A percentile compares a stretch with the other conserved stretches of the same genome.
phyloP scores from a whole-genome alignment of 2,888 invertebrate genomes.

The Thecocarcelia acutangulata region DNA sequence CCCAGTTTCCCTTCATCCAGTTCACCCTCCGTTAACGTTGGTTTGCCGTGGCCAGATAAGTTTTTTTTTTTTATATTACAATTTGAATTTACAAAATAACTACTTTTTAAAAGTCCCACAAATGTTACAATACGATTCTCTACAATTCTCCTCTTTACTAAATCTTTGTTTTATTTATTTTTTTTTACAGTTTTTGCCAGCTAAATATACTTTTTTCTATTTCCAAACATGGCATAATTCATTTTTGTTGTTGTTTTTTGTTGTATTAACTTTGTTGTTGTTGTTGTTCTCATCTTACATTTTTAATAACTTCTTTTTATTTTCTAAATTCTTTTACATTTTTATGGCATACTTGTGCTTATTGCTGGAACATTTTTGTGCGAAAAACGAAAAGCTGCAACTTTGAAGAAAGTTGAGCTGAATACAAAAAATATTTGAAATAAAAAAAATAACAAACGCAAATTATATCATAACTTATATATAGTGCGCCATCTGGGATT shows the following conservation, averaged over 20 bases:
- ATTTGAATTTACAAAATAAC: slow-evolving; percentile 62
- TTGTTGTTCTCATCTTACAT: slow-evolving; percentile 33
- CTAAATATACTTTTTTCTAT: slow-evolving; percentile 10
- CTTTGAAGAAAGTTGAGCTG: slow-evolving; percentile 50
- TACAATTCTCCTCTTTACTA: slow-evolving; percentile 39
- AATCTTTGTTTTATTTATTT: slow-evolving; percentile 41
- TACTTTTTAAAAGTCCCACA: slow-evolving; percentile 68
- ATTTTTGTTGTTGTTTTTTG: slow-evolving; percentile 19
- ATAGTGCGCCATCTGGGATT: slow-evolving; percentile 81
- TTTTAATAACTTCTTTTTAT: slow-evolving; percentile 56
- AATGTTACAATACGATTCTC: slow-evolving; percentile 61
- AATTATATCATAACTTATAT: slow-evolving; percentile 71
- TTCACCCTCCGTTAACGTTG: slow-evolving; percentile 5
- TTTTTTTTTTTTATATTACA: slow-evolving; percentile 53
- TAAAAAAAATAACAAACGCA: slow-evolving; percentile 62
- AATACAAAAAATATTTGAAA: slow-evolving; percentile 12
- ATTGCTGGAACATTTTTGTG: slow-evolving; percentile 61
- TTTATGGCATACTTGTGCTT: slow-evolving; percentile 67
- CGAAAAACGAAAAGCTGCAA: slow-evolving; percentile 52
- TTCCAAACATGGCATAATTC: slow-evolving; percentile 50
- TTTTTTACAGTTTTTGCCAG: slow-evolving; percentile 40
- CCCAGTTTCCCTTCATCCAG: slow-evolving; percentile 33
- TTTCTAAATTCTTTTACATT: slow-evolving; percentile 68
- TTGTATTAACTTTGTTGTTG: slow-evolving; percentile 18
- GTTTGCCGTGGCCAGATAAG: slow-evolving; percentile 24